Conservation (phyloP, 2,888 invertebrate species). For the Hypsopygia costalis region DNA sequence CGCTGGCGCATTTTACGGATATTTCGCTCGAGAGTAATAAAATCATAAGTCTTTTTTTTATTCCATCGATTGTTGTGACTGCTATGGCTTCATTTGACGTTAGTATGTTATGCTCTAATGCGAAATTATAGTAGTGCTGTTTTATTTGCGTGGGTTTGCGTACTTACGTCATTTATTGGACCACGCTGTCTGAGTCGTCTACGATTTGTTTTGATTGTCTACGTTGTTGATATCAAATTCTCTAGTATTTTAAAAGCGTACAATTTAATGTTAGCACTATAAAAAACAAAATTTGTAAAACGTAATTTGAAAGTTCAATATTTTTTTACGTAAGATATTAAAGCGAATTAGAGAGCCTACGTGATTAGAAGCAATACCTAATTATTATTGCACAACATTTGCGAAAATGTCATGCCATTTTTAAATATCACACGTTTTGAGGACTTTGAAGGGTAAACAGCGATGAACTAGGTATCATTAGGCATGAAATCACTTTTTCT, state of each 20-base stretch:
- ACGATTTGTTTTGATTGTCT: constrained; percentile 19
- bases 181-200: constrained; percentile 33
- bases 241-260: not conserved
- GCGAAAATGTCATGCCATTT: not conserved
- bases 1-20: constrained; percentile 63
- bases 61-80: constrained; percentile 66
- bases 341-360: constrained; percentile 18
- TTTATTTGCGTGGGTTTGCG: constrained; percentile 32
- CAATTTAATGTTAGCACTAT: too few relatives aligned
- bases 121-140: constrained; percentile 47
- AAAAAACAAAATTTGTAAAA: too few relatives aligned
- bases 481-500: not conserved
- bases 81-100: constrained; percentile 47
- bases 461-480: not conserved
- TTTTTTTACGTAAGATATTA: not conserved
- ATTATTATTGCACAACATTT: constrained; percentile 29
- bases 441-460: constrained; percentile 3
- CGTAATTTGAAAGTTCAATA: too few relatives aligned
- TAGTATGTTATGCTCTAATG: constrained; percentile 50
- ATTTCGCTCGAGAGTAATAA: constrained; percentile 46
- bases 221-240: not conserved
- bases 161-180: constrained; percentile 14
- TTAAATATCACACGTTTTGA: constrained; percentile 7
- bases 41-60: constrained; percentile 41
- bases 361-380: constrained; percentile 25